Conservation (phyloP, 1,140 invertebrate genomes). For the Drosophila ogumai region DNA sequence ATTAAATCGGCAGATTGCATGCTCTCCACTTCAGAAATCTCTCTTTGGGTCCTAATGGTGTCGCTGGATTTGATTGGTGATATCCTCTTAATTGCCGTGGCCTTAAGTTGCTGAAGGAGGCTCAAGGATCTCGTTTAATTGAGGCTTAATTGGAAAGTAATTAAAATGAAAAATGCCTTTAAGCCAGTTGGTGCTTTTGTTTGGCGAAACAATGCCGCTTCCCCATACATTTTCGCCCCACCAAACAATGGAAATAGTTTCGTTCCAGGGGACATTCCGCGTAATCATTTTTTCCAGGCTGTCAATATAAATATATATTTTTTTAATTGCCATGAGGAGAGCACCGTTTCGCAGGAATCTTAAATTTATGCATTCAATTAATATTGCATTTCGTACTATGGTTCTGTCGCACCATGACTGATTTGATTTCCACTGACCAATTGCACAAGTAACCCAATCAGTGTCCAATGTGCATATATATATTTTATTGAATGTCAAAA, state of each 20-base stretch:
- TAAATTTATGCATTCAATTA: conserved; percentile 15
- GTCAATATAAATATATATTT: conserved; percentile 28
- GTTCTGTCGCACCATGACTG: neutral
- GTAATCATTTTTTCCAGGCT: conserved; percentile 15
- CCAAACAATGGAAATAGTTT: conserved; percentile 42
- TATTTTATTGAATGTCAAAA: conserved; percentile 26
- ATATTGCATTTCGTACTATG: conserved; percentile 5
- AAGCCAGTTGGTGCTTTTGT: conserved; percentile 48
- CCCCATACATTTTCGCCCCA: neutral
- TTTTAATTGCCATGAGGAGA: conserved; percentile 15
- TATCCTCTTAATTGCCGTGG: conserved; percentile 17
- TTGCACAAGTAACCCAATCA: conserved; percentile 39
- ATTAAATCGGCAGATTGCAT: conserved; percentile 36
- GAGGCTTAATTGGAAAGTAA: conserved; percentile 74
- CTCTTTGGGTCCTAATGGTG: conserved; percentile 10
- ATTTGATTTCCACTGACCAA: conserved; percentile 37
- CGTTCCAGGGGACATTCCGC: neutral
- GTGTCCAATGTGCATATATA: conserved; percentile 20
- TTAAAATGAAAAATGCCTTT: conserved; percentile 73
- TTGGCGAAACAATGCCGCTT: conserved; percentile 3
- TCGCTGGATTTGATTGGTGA: conserved; percentile 25
- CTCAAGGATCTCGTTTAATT: conserved; percentile 58
- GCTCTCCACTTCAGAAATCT: conserved; percentile 19
- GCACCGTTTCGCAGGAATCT: neutral
- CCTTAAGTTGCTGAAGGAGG: neutral